Percentiles rank a stretch among this genome's conserved stretches.
These are phyloP conservation scores for Tachystola acroxantha DNA, from an alignment of 2,888 invertebrate species.

Conservation along the genomic window DNA sequence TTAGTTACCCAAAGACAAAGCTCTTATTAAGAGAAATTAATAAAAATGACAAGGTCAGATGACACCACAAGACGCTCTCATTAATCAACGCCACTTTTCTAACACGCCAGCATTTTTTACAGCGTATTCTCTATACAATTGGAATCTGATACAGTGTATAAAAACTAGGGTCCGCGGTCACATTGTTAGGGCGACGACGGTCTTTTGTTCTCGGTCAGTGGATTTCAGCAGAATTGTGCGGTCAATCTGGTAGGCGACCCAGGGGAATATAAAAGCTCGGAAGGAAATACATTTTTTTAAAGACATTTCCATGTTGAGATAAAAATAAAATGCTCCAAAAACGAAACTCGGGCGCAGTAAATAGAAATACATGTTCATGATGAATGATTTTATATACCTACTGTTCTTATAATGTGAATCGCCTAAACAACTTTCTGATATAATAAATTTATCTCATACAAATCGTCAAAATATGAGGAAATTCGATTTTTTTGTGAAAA, in stretches of 20 bases:
- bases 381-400: too few relatives aligned
- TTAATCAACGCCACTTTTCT: constrained; percentile 23
- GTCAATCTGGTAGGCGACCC: constrained; percentile 25
- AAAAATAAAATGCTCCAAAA: not conserved
- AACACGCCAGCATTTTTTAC: constrained; percentile 13
- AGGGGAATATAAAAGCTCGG: not conserved
- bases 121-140: constrained; percentile 17
- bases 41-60: constrained; percentile 17
- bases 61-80: constrained; percentile 9
- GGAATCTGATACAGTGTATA: constrained; percentile 27
- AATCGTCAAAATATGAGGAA: too few relatives aligned
- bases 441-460: too few relatives aligned
- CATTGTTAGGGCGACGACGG: constrained; percentile 24
- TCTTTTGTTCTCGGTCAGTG: constrained; percentile 33
- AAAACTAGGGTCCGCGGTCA: constrained; percentile 28
- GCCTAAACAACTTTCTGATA: too few relatives aligned
- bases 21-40: constrained; percentile 13
- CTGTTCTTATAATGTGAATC: too few relatives aligned
- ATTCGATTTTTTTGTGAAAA: too few relatives aligned
- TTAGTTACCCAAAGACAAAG: constrained; percentile 10
- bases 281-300: not conserved
- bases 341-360: too few relatives aligned
- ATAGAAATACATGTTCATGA: too few relatives aligned
- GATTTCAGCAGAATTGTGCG: constrained; percentile 37
- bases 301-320: too few relatives aligned